phyloP scores from a whole-genome alignment of 2,113 vertebrate genomes.

The Callipepla squamata region DNA sequence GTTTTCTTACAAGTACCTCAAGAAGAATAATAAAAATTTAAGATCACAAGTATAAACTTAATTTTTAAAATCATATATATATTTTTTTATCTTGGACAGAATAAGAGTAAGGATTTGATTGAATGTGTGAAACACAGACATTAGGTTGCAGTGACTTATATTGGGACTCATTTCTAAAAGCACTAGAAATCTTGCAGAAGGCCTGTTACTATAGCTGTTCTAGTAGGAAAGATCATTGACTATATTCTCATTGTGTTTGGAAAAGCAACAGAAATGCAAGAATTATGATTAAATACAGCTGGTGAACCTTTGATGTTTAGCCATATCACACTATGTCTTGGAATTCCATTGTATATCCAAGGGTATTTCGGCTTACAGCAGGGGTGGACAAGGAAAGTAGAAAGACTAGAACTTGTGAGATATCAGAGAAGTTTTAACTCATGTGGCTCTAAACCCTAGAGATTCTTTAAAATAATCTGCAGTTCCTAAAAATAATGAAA shows the following conservation, averaged over 20 bases:
- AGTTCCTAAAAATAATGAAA: conserved; percentile 3
- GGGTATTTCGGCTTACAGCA: background rate
- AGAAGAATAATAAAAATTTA: background rate
- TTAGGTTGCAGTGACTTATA: conserved; percentile 5
- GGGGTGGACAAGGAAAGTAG: background rate
- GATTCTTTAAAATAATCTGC: background rate
- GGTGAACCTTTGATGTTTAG: conserved; percentile 11
- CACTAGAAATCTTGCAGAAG: conserved; percentile 29
- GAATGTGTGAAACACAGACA: background rate
- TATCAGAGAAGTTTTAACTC: background rate
- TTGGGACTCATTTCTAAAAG: conserved; percentile 5
- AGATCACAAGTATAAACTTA: background rate
- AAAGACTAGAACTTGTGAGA: background rate
- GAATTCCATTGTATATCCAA: background rate
- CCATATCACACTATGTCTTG: background rate
- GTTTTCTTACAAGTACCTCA: background rate
- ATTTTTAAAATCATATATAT: background rate
- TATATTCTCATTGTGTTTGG: background rate
- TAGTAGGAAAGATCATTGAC: conserved; percentile 17
- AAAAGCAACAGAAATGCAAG: conserved; percentile 1
- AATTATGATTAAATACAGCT: conserved; percentile 27
- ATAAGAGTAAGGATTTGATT: background rate
- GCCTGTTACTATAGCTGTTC: background rate
- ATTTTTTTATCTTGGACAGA: background rate
- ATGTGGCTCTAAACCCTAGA: background rate